Conservation (phyloP, 1,140 invertebrate genomes). For the Ericerus pela region DNA sequence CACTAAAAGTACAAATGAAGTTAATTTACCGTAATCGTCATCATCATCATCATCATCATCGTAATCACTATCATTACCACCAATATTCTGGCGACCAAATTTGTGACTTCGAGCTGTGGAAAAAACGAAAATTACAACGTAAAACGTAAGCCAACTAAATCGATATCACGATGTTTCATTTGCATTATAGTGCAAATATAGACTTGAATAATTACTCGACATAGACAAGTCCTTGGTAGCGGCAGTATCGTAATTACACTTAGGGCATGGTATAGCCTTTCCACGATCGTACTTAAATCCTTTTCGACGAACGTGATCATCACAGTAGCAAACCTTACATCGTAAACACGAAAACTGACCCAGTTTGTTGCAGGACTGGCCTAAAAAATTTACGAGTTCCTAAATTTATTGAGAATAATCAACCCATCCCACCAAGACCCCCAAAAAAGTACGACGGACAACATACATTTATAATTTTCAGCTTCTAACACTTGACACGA, state of each 20-base stretch:
- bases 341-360: conserved; percentile 88
- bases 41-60: conserved; percentile 32
- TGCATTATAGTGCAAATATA: neutral
- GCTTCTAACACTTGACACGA: conserved; percentile 89
- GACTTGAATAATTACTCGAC: conserved; percentile 56
- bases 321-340: conserved; percentile 92
- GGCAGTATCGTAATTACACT: conserved; percentile 79
- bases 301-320: conserved; percentile 86
- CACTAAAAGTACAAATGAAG: no score
- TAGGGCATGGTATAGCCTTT: conserved; percentile 80
- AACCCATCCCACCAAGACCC: neutral
- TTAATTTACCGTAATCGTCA: no score
- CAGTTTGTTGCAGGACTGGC: conserved; percentile 81
- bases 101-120: conserved; percentile 56
- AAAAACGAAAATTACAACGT: conserved; percentile 19
- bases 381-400: conserved; percentile 31
- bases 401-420: neutral
- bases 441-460: neutral
- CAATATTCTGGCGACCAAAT: conserved; percentile 61
- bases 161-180: neutral
- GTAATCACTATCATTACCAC: conserved; percentile 41
- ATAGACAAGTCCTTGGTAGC: conserved; percentile 89
- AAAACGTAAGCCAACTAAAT: neutral
- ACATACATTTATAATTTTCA: conserved; percentile 78
- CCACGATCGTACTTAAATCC: conserved; percentile 84